A percentile compares a stretch with the other conserved stretches of the same genome.
Conservation (phyloP, 2,888 invertebrate genomes). For the Aphrophora alni region DNA sequence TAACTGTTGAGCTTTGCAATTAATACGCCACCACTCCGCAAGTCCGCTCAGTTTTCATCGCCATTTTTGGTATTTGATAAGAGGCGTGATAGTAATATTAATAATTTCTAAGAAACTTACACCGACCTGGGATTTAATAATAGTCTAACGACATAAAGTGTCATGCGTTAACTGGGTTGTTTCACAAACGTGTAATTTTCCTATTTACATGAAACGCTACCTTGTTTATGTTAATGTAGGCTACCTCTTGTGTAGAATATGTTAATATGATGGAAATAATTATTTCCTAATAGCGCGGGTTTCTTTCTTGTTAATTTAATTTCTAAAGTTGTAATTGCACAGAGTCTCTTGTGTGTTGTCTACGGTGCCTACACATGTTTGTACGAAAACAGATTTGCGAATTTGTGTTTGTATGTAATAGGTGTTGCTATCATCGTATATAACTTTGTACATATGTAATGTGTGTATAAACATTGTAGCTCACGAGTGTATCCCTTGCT, state of each 20-base stretch:
- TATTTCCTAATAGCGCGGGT: not conserved
- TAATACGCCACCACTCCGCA: no score
- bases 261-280: not conserved
- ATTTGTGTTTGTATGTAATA: no score
- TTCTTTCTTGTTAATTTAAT: not conserved
- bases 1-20: no score
- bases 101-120: no score
- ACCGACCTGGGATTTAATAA: not conserved
- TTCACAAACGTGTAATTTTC: not conserved
- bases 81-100: not conserved
- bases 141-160: not conserved
- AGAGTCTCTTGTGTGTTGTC: no score
- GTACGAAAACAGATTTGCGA: no score
- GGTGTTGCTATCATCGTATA: no score
- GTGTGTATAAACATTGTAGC: no score
- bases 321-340: not conserved
- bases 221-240: constrained; percentile 2
- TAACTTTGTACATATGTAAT: no score
- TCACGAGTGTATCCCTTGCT: no score
- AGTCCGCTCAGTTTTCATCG: not conserved
- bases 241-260: not conserved
- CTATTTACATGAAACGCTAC: not conserved
- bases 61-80: not conserved
- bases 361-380: no score
- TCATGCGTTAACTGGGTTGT: not conserved